These are phyloP conservation scores for Patella pellucida DNA, from an alignment of 2,888 invertebrate genomes.

Conservation along the genomic window DNA sequence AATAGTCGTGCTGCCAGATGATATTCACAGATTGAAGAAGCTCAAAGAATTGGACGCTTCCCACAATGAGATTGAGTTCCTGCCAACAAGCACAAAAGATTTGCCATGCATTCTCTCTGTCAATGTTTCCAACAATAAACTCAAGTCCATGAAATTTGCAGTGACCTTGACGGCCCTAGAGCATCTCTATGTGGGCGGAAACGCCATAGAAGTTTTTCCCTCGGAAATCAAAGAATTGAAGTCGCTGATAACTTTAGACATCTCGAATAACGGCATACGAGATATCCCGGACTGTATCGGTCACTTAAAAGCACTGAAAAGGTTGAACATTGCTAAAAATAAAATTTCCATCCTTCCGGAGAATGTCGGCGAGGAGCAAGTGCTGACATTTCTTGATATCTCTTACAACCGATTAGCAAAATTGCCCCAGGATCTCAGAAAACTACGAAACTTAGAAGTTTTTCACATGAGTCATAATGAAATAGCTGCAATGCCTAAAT, in stretches of 20 bases:
- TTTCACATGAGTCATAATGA: constrained; percentile 61
- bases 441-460: constrained; percentile 59
- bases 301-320: constrained; percentile 56
- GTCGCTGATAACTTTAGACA: constrained; percentile 56
- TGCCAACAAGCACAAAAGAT: constrained; percentile 62
- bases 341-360: constrained; percentile 56
- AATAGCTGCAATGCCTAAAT: constrained; percentile 59
- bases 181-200: constrained; percentile 56
- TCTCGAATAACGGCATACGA: constrained; percentile 62
- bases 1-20: constrained; percentile 55
- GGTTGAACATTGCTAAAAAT: constrained; percentile 58
- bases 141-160: constrained; percentile 62
- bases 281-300: constrained; percentile 55
- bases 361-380: constrained; percentile 54
- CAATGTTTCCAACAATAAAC: constrained; percentile 63
- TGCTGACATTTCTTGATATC: constrained; percentile 58
- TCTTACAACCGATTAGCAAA: constrained; percentile 59
- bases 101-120: constrained; percentile 54
- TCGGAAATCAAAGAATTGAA: constrained; percentile 62
- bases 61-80: constrained; percentile 57
- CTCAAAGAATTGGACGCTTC: constrained; percentile 55
- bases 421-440: constrained; percentile 61
- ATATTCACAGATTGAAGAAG: constrained; percentile 56
- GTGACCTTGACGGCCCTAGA: constrained; percentile 53
- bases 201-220: constrained; percentile 62